Evolutionary conservation across 2,113 vertebrate genomes (phyloP).

Genomic region (Synchiropus splendidus): DNA sequence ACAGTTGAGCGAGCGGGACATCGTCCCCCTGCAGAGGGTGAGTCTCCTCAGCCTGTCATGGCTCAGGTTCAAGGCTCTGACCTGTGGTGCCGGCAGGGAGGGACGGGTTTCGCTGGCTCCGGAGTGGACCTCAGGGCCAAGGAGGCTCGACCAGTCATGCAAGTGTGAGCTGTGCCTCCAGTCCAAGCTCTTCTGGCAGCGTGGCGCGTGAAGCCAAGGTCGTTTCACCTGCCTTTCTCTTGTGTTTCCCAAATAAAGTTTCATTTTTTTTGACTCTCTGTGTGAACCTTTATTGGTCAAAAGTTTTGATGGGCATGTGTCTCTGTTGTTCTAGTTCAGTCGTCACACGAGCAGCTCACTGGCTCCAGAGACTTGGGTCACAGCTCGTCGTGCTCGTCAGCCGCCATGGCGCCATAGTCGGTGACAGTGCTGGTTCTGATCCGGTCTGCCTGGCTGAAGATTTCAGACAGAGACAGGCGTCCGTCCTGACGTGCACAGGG

Average conservation of each 20-base stretch:
- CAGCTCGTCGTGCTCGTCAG: slow-evolving; percentile 57
- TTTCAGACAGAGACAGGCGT: slow-evolving; percentile 49
- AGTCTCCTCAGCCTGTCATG: neutral
- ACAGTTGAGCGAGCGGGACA: slow-evolving; percentile 73
- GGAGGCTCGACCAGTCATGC: slow-evolving; percentile 84
- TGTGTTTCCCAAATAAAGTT: no score
- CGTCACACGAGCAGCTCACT: no score
- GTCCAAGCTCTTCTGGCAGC: no score
- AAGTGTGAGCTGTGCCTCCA: slow-evolving; percentile 65
- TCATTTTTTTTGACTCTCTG: no score
- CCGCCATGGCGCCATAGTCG: slow-evolving; percentile 60
- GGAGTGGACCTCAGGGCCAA: slow-evolving; percentile 77
- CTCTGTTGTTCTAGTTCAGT: no score
- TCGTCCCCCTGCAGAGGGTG: slow-evolving; percentile 77
- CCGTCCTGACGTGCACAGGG: slow-evolving; percentile 58
- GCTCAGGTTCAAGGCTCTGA: neutral
- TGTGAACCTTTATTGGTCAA: no score
- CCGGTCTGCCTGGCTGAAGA: slow-evolving; percentile 50
- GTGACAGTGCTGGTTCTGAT: slow-evolving; percentile 64
- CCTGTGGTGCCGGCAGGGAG: slow-evolving; percentile 60
- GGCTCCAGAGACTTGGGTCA: slow-evolving; percentile 14
- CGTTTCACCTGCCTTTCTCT: no score
- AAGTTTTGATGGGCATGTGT: no score
- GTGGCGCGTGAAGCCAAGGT: no score
- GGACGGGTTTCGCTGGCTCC: slow-evolving; percentile 78